Evolutionary conservation across 1,140 invertebrate species (phyloP), one percentile per base, ranked within the genome.

Genomic region (Episyrphus balteatus): DNA sequence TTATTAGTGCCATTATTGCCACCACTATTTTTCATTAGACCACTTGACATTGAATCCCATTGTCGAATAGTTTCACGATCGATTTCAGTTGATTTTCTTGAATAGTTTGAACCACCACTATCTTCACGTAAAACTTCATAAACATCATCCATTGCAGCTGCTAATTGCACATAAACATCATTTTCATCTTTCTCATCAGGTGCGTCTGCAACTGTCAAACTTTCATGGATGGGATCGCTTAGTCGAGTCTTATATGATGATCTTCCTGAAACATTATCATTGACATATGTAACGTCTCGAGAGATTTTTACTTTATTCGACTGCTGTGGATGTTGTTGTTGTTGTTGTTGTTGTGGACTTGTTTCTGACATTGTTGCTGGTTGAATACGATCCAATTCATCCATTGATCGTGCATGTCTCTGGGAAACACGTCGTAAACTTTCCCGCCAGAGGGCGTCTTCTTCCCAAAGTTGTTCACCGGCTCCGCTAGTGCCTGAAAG

Each of bases 31-130:
- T 75, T 77, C 73, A 74, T 72, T 44, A 75, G 61, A 52, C 73
- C 85, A 73, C 85, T 87, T 38, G 86, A 89, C 78, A 88, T 76
- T 50, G 88, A 75, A 70, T 90, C 86, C 86, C 86, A 89, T 59
- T 89, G 86, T 31, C 86, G 75, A 52, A 89, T 74, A 53, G 85
- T 88, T 70, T 89, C 86, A 55, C 86, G 78, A 71, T 89, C 86
- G 54, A 88, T 80, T 62, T 86, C 84, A 73, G 79, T 78, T 43
- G 73, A 73, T 48, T 69, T 67, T 38, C 60, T 57, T 12, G 61
- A 67, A 37, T 61, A 51, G 52, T 61, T 58, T 5, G 61, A 66
- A 19, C 50, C 55, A 0, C 58, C 60, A 12, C 39, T 50, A 36
- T 68, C 65, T 33, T 62, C 62, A 1, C 64, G 59, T 49, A 68